Base-by-base conservation (phyloP, 2,797 vertebrate genomes). In the Octomys mimax region DNA sequence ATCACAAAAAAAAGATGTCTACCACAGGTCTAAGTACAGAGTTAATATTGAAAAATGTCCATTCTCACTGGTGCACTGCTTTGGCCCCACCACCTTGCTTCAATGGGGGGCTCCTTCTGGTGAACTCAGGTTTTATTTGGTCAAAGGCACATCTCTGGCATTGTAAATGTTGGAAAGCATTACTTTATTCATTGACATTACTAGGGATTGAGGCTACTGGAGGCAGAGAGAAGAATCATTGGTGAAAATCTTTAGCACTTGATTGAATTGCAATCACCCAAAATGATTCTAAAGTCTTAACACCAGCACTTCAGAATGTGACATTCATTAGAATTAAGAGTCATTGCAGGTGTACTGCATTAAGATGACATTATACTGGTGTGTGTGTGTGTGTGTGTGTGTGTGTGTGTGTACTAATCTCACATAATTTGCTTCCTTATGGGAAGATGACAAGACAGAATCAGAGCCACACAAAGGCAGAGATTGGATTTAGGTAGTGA, bases 141-240 rank as follows among this genome's bases (percentile, higher is more conserved):
- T 42, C 39, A 86, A 14, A 79, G 54, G 62, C 82, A 71, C 54
- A 68, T 91, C 49, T 84, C 54, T 21, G 46, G 62, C n/a, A 87
- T 88, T 75, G 70, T 42, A 89, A 81, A 92, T 28, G 54, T 28
- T 61, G 71, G 57, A 75, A 91, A n/a, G 54, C 19, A 83, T 89
- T 89, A 49, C 57, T 90, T 92, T 46, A 94, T 71, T 92, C 64
- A 64, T 31, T 78, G 61, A 49, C 31, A 46, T 83, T 57, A 91
- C 71, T 46, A 81, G 61, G 84, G 73, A 89, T 33, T 82, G 36
- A 82, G 70, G 33, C 24, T 92, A 19, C 26, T 79, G 39, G 9
- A 13, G 28, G 54, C 31, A 89, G 66, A 62, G 14, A 82, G 79
- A 85, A 93, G 24, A 92, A 79, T 11, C 57, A 46, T n/a, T 66